Evolutionary conservation across 2,113 vertebrate species (phyloP), one percentile per base, ranked within the genome.

Genomic region (Pitta sordida): DNA sequence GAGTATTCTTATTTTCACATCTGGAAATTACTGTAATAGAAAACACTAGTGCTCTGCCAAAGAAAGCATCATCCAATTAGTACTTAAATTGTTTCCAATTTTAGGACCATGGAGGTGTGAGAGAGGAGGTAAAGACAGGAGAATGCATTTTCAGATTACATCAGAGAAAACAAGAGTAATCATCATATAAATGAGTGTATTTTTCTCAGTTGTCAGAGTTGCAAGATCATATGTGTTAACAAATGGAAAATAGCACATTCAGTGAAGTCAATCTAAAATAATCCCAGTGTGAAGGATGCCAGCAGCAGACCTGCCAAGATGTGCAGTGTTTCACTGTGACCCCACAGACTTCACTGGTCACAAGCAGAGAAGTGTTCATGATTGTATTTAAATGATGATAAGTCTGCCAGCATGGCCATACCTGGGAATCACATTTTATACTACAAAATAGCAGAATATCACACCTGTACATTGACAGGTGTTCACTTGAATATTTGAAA

Each of bases 241-340:
- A 96, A 98, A 97, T 94, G 91, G 97, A 93, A 97, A 97, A 96
- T 94, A 96, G 95, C 95, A 96, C 91, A 67, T 93, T 85, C 88
- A 81, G 49, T 92, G 93, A 91, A 96, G 79, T 85, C 95, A 96
- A 86, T 96, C 96, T 97, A 80, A 97, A 97, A 92, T 95, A 96
- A 96, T 93, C 94, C 90, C 80, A 16, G 75, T 60, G 81, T 95
- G 96, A 96, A 92, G 92, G 94, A 89, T 80, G 83, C 63, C 88
- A 76, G 90, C 62, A 91, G 80, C 85, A 95, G 94, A 92, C 89
- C 88, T 97, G 96, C 93, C 94, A 95, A 96, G 89, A 83, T 5
- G 5, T 3, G 20, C 71, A n/a, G 78, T 3, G 2, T 90, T 89
- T 89, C 93, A 37, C 90, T 46, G 55, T 86, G 95, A 97, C 95